These are phyloP conservation scores for Eupithecia subumbrata DNA, from an alignment of 2,888 invertebrate species.

Conservation along the genomic window DNA sequence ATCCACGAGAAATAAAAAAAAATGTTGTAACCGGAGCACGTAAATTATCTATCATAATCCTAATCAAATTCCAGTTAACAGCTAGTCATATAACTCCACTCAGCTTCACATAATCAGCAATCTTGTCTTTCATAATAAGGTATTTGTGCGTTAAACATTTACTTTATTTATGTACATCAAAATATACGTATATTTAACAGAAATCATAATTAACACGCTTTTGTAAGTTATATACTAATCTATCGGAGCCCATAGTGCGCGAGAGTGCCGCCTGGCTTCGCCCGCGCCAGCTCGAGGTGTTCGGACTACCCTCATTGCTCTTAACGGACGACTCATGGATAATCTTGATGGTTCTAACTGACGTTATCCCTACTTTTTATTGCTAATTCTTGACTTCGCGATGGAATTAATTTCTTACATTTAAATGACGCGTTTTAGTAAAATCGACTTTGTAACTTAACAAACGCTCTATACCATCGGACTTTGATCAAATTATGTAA, in stretches of 20 bases:
- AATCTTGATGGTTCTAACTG: slow-evolving; percentile 61
- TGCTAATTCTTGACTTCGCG: slow-evolving; percentile 63
- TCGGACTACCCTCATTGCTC: slow-evolving; percentile 15
- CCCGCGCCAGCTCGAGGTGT: neutral
- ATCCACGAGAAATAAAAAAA: slow-evolving; percentile 37
- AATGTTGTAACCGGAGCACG: slow-evolving; percentile 59
- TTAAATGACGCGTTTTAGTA: slow-evolving; percentile 25
- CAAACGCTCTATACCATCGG: slow-evolving; percentile 22
- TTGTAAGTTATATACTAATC: slow-evolving; percentile 52
- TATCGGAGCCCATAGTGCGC: slow-evolving; percentile 54
- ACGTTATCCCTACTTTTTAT: slow-evolving; percentile 66
- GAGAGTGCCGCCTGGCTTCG: neutral
- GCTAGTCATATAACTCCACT: slow-evolving; percentile 78
- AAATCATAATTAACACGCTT: slow-evolving; percentile 71
- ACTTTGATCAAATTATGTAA: slow-evolving; percentile 4
- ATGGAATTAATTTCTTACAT: slow-evolving; percentile 30
- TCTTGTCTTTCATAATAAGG: slow-evolving; percentile 63
- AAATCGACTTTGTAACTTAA: slow-evolving; percentile 29
- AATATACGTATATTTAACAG: slow-evolving; percentile 80
- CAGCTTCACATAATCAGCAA: slow-evolving; percentile 72
- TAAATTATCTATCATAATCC: slow-evolving; percentile 68
- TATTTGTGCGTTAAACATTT: slow-evolving; percentile 84
- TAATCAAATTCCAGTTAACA: slow-evolving; percentile 74
- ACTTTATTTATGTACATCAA: slow-evolving; percentile 83
- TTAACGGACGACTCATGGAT: slow-evolving; percentile 53